Conservation (phyloP, 1,140 invertebrate genomes). For the Bombus waltoni region DNA sequence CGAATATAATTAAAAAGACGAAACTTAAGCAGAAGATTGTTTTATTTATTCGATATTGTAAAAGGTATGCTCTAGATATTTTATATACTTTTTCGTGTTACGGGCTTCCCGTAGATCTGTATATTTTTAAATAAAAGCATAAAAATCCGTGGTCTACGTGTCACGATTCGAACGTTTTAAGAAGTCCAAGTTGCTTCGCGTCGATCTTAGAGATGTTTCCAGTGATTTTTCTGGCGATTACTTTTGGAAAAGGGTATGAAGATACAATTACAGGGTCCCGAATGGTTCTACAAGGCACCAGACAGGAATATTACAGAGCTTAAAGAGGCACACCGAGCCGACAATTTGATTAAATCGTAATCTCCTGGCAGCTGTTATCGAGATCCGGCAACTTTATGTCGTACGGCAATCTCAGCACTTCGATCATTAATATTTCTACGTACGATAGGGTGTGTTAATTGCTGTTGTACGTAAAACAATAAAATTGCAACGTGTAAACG, state of each 20-base stretch:
- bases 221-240: neutral
- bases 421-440: slow-evolving; percentile 8
- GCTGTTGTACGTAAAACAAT: no score
- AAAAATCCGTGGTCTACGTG: no score
- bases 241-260: neutral
- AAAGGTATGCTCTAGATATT: no score
- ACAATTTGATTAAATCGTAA: slow-evolving; percentile 20
- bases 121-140: no score
- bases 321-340: neutral
- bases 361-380: slow-evolving; percentile 10
- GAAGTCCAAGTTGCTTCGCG: neutral
- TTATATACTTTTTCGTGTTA: no score
- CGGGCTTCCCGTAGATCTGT: no score
- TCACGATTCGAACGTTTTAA: neutral
- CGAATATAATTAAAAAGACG: no score
- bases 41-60: no score
- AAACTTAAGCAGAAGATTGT: no score
- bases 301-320: neutral
- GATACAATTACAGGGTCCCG: neutral
- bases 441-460: neutral
- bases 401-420: neutral
- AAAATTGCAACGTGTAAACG: no score
- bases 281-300: neutral
- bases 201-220: no score
- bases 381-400: slow-evolving; percentile 5